Base-by-base conservation (phyloP, 2,113 vertebrate species). In the Mus pahari region DNA sequence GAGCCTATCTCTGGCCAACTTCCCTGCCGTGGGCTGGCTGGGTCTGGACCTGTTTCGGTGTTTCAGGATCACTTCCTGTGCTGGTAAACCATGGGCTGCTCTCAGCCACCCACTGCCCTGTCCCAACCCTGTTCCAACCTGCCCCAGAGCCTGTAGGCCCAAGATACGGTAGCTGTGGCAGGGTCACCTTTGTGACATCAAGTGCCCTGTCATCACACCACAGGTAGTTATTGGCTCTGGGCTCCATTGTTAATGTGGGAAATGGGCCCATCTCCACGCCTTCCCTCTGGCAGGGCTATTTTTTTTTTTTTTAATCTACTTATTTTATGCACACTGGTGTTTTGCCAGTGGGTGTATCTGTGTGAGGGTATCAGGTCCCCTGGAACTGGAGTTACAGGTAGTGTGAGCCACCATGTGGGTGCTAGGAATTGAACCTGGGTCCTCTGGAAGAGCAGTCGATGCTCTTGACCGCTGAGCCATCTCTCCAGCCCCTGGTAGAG, bases 21-120 rank as follows among this genome's bases (percentile, higher is more conserved):
- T 95, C 93, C 93, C 94, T 96, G 83, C 94, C 88, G 2, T 11
- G 0, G 83, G 96, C 96, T 33, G n/a, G 86, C 74, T 84, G 66
- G 93, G 96, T 92, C 92, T 16, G 0, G 92, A 14, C 97, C 94
- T 96, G 97, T 94, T 89, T 90, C 4, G 0, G 88, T 96, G 97
- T 95, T 89, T 91, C 5, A 0, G 88, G 78, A 97, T 48, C 8
- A 91, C 83, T 96, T 92, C 94, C 92, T 94, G 4, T 89, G n/a
- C 89, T 12, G 3, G 86, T 70, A 95, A 97, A 94, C 75, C 68
- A 12, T 11, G 71, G 89, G 70, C 74, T 2, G 9, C 89, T 91
- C 42, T 3, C 62, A 0, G 71, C 42, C 0, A 10, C 90, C n/a
- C 0, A 10, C 90, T 39, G 4, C 86, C 68, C 75, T 10, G 9